Evolutionary conservation across 2,113 vertebrate genomes (phyloP), one percentile per base, ranked within the genome.

Genomic region (Equus przewalskii): DNA sequence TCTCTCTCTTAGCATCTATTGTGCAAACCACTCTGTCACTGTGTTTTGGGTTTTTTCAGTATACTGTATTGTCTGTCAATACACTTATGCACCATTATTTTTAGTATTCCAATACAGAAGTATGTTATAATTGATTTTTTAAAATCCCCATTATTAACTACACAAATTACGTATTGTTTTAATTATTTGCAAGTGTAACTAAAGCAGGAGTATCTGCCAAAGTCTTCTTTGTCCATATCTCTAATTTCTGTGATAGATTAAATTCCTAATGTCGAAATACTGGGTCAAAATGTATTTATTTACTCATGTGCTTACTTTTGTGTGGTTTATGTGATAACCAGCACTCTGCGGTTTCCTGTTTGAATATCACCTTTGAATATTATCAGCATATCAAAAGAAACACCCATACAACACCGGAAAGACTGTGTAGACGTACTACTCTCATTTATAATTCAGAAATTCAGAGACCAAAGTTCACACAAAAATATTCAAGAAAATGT

Each of bases 381-480:
- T 79, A 26, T 56, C 89, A 95, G 51, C 8, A 76, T 58, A 81
- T 73, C 22, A 86, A 64, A 90, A 78, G 3, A 85, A 0, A 2
- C 49, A n/a, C 64, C 18, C 15, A 86, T 89, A 44, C 24, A 44
- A 76, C 2, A 56, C 11, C 19, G 58, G 5, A 60, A 90, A 22
- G 16, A 79, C 51, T 67, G 12, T 86, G 36, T 0, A 51, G 30
- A 54, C 18, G 72, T 94, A 78, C 72, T 82, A 78, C 80, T 89
- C 26, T 94, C 62, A 69, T 69, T 65, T 75, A 69, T 73, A 85
- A 60, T 62, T 92, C 46, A 97, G 36, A 91, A 91, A 91, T 88
- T 1, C 28, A 79, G 49, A 81, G 2, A 19, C n/a, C 41, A 90
- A 51, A 80, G 3, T 94, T 78, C 30, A 65, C 5, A 88, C 3